Base-by-base conservation (phyloP, 2,888 invertebrate genomes). In the Tipula helvola region DNA sequence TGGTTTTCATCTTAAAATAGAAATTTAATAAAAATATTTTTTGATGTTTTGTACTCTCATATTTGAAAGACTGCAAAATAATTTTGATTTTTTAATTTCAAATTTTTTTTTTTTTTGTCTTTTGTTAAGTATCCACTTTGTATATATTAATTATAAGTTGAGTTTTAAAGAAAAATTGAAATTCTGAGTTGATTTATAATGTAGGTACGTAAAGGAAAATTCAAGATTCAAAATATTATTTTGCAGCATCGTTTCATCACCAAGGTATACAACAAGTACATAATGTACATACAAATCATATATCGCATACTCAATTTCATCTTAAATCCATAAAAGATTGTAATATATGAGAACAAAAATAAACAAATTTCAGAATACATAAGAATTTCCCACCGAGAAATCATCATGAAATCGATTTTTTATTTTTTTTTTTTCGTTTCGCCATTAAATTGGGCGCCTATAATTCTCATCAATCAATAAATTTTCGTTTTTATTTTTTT, bases 371-470 rank as follows among this genome's bases (percentile, higher is more conserved):
- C 71, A 18, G 28, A 28, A 71, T 71, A 71, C 13, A 71, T 71
- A 71, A 71, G 71, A 71, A 71, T 71, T 71, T 71, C 71, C 71
- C 71, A 71, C 71, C 71, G 28, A 71, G 71, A 18, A 71, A 28
- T 71, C 71, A 71, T 71, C 71, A 71, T 71, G 71, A 71, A 71
- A 71, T 71, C 71, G 71, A 71, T 71, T 71, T 71, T 71, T 28
- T 71, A 28, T 71, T 52, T 2, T 52, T 52, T n/a, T 47, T 52
- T 71, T 71, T 71, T 71, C 71, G 28, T 71, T 71, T 71, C 71
- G 71, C 71, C 71, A 71, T 71, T 71, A 71, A 71, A 71, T 71
- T 71, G 71, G 71, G 71, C 71, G 71, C 71, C 71, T 71, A 71
- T 71, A 71, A 71, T 71, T 71, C 71, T 71, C 71, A 71, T 71